Percentiles rank a stretch among this genome's conserved stretches.
Conservation (phyloP, 2,113 vertebrate genomes). For the Dasyornis broadbenti region DNA sequence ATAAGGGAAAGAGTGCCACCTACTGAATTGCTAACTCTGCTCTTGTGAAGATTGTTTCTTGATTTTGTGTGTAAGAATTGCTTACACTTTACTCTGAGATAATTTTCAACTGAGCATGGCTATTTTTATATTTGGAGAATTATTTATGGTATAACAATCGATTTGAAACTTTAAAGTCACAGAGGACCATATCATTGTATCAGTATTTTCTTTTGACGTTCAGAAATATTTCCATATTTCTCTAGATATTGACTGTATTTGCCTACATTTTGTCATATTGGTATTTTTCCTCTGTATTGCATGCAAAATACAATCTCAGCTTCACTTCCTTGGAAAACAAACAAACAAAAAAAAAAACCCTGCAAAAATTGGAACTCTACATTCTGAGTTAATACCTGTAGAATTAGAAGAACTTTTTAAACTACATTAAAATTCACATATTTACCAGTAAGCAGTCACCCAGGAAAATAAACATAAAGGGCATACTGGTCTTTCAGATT, state of each 20-base stretch:
- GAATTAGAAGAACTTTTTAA: background rate
- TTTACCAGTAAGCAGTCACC: background rate
- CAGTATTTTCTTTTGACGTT: background rate
- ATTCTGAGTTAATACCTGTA: background rate
- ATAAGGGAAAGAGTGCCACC: constrained; percentile 44
- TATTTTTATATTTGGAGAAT: background rate
- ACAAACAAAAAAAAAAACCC: rapidly evolving
- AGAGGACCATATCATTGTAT: background rate
- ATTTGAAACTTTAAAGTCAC: background rate
- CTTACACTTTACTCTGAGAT: background rate
- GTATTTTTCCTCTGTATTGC: background rate
- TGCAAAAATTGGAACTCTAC: background rate
- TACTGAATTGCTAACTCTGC: background rate
- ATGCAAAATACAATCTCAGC: background rate
- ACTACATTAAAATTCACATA: background rate
- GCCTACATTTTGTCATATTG: background rate
- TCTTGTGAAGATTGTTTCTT: background rate
- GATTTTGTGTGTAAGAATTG: background rate
- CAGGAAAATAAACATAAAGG: background rate
- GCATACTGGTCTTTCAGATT: background rate
- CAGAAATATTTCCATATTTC: background rate
- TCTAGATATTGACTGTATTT: background rate
- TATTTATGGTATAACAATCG: background rate
- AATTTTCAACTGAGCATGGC: background rate
- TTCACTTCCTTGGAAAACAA: background rate